These are phyloP conservation scores for Thinocorus orbignyianus DNA, from an alignment of 2,113 vertebrate species.

Conservation along the genomic window DNA sequence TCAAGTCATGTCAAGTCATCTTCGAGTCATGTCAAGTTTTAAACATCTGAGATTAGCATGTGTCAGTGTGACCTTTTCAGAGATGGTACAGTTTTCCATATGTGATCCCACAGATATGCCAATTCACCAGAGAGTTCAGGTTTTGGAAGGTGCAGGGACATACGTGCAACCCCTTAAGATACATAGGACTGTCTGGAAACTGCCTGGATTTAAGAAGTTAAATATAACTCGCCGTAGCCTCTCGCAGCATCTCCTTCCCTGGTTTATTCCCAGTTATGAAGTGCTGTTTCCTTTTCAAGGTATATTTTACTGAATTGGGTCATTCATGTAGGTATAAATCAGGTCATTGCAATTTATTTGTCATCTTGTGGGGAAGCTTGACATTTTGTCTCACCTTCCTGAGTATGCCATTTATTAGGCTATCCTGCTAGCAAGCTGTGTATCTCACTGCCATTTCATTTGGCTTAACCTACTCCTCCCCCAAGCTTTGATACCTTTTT, in stretches of 20 bases:
- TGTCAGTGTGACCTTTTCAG: not conserved
- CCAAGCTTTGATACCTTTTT: not conserved
- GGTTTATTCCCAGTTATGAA: not conserved
- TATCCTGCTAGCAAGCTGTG: not conserved
- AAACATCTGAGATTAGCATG: not conserved
- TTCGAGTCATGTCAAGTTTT: not conserved
- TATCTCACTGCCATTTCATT: not conserved
- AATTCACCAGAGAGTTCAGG: not conserved
- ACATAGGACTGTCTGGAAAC: not conserved
- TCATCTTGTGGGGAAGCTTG: not conserved
- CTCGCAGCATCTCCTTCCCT: not conserved
- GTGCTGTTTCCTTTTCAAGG: not conserved
- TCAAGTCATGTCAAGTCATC: not conserved
- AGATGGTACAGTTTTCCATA: not conserved
- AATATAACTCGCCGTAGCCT: not conserved
- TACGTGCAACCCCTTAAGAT: not conserved
- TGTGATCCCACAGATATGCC: not conserved
- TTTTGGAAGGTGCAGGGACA: not conserved
- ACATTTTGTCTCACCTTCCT: slow-evolving; percentile 34
- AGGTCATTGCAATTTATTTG: slow-evolving; percentile 49
- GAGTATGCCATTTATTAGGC: slow-evolving; percentile 9
- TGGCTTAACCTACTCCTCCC: not conserved
- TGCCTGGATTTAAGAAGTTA: not conserved
- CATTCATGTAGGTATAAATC: slow-evolving; percentile 12
- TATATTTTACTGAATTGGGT: slow-evolving; percentile 27